Conservation (phyloP, 2,113 vertebrate genomes). For the Phyllostomus hastatus region DNA sequence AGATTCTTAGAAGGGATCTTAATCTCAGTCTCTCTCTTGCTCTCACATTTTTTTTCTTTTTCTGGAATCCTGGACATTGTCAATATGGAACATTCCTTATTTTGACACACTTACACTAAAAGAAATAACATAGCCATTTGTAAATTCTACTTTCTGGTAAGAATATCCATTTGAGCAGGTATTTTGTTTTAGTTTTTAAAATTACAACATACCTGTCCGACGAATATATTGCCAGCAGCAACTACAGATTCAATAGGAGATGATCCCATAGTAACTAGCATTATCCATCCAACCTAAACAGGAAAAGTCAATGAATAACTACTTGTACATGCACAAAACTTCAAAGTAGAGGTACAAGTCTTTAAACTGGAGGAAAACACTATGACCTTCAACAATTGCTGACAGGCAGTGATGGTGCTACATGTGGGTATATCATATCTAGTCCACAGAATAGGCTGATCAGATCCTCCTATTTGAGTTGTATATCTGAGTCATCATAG, state of each 20-base stretch:
- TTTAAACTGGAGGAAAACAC: not conserved
- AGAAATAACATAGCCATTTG: not conserved
- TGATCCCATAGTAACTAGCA: constrained; percentile 88
- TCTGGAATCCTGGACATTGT: not conserved
- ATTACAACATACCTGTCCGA: constrained; percentile 85
- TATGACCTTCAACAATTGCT: not conserved
- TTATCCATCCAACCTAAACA: constrained; percentile 88
- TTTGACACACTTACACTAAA: not conserved
- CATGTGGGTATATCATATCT: no score
- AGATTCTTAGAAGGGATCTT: not conserved
- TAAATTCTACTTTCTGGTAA: not conserved
- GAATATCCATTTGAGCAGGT: not conserved
- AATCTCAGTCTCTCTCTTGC: not conserved
- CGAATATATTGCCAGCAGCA: constrained; percentile 91
- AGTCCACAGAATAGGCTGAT: not conserved
- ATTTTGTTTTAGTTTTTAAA: not conserved
- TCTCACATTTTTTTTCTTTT: not conserved
- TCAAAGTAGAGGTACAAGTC: not conserved
- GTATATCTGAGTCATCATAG: not conserved
- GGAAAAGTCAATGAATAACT: not conserved
- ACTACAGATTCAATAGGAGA: constrained; percentile 89
- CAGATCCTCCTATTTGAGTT: not conserved
- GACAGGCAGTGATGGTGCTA: not conserved
- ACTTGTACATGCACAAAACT: not conserved
- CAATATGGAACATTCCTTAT: not conserved